phyloP scores from a whole-genome alignment of 1,140 invertebrate species.

The Propsilocerus akamusi region DNA sequence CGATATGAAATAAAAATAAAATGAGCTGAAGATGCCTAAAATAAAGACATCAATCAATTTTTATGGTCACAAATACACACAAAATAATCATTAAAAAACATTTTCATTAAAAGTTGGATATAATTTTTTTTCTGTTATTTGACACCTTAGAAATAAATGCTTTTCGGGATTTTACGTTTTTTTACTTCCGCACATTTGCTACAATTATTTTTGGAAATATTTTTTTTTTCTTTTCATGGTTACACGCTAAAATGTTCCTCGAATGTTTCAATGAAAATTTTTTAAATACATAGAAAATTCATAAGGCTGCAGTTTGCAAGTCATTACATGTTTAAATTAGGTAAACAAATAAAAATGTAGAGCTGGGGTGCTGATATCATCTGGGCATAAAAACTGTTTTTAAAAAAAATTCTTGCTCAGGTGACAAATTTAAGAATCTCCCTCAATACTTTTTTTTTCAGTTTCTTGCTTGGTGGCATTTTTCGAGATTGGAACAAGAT shows the following conservation, averaged over 20 bases:
- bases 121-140: too few species aligned
- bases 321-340: not conserved
- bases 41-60: not conserved
- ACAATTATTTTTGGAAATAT: not conserved
- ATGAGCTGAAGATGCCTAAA: not conserved
- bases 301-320: not conserved
- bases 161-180: not conserved
- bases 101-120: not conserved
- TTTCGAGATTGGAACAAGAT: conserved; percentile 1
- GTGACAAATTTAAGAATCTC: conserved; percentile 2
- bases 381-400: too few species aligned
- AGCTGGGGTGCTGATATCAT: too few species aligned
- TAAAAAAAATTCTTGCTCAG: not conserved
- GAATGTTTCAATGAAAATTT: not conserved
- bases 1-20: not conserved
- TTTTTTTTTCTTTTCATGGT: not conserved
- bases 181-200: not conserved
- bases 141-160: not conserved
- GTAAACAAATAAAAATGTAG: not conserved
- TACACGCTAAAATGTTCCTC: too few species aligned
- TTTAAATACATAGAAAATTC: not conserved
- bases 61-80: not conserved
- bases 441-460: not conserved
- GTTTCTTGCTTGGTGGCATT: not conserved
- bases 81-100: not conserved